Evolutionary conservation across 2,797 vertebrate species (phyloP).

Genomic region (Rhadinocentrus ornatus): DNA sequence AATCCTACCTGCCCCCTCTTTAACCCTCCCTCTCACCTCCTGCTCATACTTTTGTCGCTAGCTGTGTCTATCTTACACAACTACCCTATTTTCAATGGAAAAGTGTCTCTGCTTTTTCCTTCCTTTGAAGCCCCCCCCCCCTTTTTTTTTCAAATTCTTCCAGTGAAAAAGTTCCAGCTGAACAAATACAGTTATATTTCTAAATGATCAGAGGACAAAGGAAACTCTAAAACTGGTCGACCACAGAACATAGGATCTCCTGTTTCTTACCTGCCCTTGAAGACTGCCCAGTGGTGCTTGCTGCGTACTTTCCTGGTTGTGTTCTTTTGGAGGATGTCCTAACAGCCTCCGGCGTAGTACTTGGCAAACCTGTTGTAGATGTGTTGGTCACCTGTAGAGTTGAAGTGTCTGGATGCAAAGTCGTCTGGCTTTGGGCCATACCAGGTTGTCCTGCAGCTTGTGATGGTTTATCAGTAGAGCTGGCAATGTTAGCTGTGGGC

Average conservation of each 20-base stretch:
- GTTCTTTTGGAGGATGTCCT: slow-evolving; percentile 34
- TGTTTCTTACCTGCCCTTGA: slow-evolving; percentile 70
- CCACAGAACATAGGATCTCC: slow-evolving; percentile 23
- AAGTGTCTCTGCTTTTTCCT: slow-evolving; percentile 51
- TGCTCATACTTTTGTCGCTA: slow-evolving; percentile 51
- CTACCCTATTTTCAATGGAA: slow-evolving; percentile 60
- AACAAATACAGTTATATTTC: slow-evolving; percentile 71
- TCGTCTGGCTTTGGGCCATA: slow-evolving; percentile 31
- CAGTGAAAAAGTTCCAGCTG: slow-evolving; percentile 73
- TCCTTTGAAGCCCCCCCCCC: slow-evolving; percentile 61
- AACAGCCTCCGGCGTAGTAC: slow-evolving; percentile 26
- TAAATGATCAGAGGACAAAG: slow-evolving; percentile 47
- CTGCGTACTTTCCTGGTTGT: slow-evolving; percentile 35
- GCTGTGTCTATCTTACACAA: slow-evolving; percentile 58
- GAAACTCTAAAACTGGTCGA: slow-evolving; percentile 25
- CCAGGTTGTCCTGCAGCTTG: slow-evolving; percentile 28
- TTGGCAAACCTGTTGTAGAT: slow-evolving; percentile 24
- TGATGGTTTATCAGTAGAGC: slow-evolving; percentile 32
- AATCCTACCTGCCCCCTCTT: slow-evolving; percentile 26
- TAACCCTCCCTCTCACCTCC: slow-evolving; percentile 43
- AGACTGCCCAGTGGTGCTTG: slow-evolving; percentile 48
- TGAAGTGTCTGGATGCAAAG: slow-evolving; percentile 35
- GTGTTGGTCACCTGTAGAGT: slow-evolving; percentile 45
- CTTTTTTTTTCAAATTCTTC: slow-evolving; percentile 53
- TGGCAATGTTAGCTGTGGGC: slow-evolving; percentile 17